Evolutionary conservation across 2,113 vertebrate genomes (phyloP).

Genomic region (Pithys albifrons): DNA sequence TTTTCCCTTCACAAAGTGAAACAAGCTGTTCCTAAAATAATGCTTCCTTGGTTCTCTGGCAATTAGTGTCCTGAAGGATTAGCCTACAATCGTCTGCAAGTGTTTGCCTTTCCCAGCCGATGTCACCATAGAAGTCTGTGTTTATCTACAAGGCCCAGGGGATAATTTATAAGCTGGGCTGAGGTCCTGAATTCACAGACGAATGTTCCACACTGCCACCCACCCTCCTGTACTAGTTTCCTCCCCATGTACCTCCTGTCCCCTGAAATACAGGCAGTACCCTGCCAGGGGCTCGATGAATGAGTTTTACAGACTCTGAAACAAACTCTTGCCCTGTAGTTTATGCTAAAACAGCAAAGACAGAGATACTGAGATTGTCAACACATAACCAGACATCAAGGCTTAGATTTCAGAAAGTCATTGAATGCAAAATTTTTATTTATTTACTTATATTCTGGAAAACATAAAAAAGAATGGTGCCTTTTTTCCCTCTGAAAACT

Average conservation of each 20-base stretch:
- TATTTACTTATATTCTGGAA: background rate
- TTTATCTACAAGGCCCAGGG: slow-evolving; percentile 43
- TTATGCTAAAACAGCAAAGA: background rate
- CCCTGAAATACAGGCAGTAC: background rate
- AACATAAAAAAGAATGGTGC: background rate
- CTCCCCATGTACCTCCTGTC: background rate
- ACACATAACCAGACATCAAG: background rate
- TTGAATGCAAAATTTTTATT: background rate
- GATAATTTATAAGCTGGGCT: slow-evolving; percentile 31
- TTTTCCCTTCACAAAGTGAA: slow-evolving; percentile 38
- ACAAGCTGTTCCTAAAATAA: slow-evolving; percentile 35
- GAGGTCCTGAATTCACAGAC: background rate
- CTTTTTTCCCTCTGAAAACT: background rate
- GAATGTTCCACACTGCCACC: background rate
- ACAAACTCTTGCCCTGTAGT: background rate
- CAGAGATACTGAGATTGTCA: background rate
- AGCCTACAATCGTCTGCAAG: background rate
- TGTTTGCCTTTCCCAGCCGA: slow-evolving; percentile 43
- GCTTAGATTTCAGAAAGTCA: background rate
- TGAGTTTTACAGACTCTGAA: background rate
- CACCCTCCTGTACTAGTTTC: background rate
- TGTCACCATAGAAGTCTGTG: slow-evolving; percentile 35
- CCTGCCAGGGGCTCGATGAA: background rate
- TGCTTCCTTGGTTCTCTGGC: slow-evolving; percentile 24
- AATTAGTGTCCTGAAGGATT: slow-evolving; percentile 42